These are phyloP conservation scores for Brachymystax lenok DNA, from an alignment of 2,797 vertebrate species.

Conservation along the genomic window DNA sequence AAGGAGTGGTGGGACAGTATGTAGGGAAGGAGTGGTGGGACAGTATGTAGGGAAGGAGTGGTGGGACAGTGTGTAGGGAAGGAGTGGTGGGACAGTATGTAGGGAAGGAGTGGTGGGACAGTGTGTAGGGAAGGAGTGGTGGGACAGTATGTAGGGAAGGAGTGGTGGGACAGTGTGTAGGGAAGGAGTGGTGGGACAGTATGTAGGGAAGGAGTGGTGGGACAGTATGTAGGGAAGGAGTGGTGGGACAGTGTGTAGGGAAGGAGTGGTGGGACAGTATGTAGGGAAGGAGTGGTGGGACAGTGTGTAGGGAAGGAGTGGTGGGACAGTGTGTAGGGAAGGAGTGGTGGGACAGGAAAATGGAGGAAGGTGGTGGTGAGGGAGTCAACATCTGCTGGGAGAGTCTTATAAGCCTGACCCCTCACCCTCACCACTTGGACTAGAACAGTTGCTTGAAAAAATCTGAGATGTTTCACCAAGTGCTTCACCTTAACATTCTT, in stretches of 20 bases:
- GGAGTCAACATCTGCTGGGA: not conserved
- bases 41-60: not conserved
- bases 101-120: not conserved
- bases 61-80: not conserved
- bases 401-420: not conserved
- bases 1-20: not conserved
- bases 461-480: not conserved
- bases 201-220: not conserved
- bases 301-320: not conserved
- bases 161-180: not conserved
- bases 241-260: not conserved
- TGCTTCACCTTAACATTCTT: not conserved
- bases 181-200: not conserved
- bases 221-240: not conserved
- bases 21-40: not conserved
- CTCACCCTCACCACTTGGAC: not conserved
- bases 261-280: not conserved
- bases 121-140: not conserved
- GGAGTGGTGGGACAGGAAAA: not conserved
- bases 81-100: not conserved
- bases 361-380: not conserved
- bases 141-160: not conserved
- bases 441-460: not conserved
- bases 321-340: not conserved
- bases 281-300: not conserved